A percentile compares a stretch with the other conserved stretches of the same genome.
Evolutionary conservation across 2,888 invertebrate genomes (phyloP).

Genomic region (Zeuzera pyrina): DNA sequence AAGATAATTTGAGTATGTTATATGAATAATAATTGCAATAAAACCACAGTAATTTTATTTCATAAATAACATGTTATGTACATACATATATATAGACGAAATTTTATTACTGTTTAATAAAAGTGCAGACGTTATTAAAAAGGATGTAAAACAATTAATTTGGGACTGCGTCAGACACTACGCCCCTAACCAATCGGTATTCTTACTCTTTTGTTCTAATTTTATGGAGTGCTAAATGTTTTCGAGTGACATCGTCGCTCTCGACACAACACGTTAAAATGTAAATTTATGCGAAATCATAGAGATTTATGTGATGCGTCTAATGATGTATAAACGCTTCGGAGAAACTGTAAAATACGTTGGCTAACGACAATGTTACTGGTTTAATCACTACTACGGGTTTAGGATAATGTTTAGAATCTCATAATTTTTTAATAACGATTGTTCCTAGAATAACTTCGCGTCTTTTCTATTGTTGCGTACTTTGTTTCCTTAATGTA

Average conservation of each 20-base stretch:
- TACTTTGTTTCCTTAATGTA: slow-evolving; percentile 3
- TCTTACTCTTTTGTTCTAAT: slow-evolving; percentile 43
- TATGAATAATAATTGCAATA: no score
- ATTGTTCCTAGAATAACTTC: no score
- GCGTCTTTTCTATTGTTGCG: no score
- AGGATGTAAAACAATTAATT: slow-evolving; percentile 20
- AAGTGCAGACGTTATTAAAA: no score
- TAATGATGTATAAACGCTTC: slow-evolving; percentile 42
- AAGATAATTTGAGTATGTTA: no score
- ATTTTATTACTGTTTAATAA: background rate
- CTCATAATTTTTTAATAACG: no score
- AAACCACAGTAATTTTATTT: no score
- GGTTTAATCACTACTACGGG: no score
- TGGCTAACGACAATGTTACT: slow-evolving; percentile 27
- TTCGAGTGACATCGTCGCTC: slow-evolving; percentile 22
- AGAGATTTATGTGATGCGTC: slow-evolving; percentile 42
- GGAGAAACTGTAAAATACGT: slow-evolving; percentile 21
- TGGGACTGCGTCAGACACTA: slow-evolving; percentile 13
- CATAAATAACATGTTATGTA: no score
- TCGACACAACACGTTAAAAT: slow-evolving; percentile 42
- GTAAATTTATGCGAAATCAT: slow-evolving; percentile 54
- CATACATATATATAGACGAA: background rate
- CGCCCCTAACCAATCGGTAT: slow-evolving; percentile 22
- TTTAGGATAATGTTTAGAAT: slow-evolving; percentile 9
- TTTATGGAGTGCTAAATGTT: slow-evolving; percentile 46